Conservation (phyloP, 2,113 vertebrate genomes). For the Ctenodactylus gundi region DNA sequence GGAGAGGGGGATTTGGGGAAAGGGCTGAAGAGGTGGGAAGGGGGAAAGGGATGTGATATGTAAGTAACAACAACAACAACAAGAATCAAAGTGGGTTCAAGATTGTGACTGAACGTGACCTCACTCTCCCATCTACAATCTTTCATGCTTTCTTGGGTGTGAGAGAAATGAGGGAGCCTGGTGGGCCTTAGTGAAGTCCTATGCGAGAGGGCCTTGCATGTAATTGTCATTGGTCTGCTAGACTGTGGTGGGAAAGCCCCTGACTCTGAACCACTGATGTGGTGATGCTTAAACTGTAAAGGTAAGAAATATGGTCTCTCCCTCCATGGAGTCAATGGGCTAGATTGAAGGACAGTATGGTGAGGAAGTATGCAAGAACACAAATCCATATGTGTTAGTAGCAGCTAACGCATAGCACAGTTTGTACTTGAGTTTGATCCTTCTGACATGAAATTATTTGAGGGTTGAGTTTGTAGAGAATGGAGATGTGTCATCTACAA, state of each 20-base stretch:
- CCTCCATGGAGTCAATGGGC: constrained; percentile 5
- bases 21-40: no score
- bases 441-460: neutral
- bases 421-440: neutral
- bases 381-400: neutral
- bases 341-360: neutral
- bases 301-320: neutral
- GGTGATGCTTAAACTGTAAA: neutral
- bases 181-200: neutral
- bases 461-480: neutral
- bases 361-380: neutral
- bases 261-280: neutral
- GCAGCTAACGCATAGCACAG: neutral
- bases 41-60: no score
- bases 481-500: neutral
- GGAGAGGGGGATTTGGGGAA: no score
- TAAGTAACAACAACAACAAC: no score
- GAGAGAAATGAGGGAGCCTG: neutral
- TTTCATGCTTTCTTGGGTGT: neutral
- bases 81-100: neutral
- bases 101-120: neutral
- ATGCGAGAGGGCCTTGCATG: neutral
- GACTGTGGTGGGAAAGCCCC: neutral
- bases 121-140: neutral
- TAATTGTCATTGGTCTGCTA: neutral